Conservation (phyloP, 2,113 vertebrate genomes). For the Gallinago paraguaiae region DNA sequence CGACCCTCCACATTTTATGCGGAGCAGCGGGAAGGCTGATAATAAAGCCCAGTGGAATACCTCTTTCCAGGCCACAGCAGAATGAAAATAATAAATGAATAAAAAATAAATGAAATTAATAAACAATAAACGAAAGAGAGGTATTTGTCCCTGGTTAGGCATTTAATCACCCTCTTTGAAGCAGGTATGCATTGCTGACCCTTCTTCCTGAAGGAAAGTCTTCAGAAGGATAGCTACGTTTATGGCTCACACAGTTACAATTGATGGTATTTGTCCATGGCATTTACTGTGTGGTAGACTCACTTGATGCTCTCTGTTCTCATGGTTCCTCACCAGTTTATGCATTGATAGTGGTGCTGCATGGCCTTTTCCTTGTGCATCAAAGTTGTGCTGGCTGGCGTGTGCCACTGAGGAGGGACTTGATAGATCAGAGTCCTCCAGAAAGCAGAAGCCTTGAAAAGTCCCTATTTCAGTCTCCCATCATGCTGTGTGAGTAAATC, state of each 20-base stretch:
- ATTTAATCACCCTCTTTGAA: background rate
- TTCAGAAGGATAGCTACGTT: background rate
- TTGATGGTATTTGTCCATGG: background rate
- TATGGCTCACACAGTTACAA: background rate
- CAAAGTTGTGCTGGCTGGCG: background rate
- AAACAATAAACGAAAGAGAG: background rate
- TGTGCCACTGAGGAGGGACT: too few species aligned
- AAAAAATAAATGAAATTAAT: background rate
- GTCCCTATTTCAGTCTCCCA: background rate
- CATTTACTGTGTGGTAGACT: background rate
- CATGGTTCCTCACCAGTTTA: background rate
- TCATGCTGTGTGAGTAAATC: background rate
- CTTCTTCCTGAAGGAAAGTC: background rate
- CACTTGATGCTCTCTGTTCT: background rate
- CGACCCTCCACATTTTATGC: slow-evolving; percentile 35
- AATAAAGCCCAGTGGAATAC: background rate
- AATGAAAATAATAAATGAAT: background rate
- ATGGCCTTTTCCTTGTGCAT: background rate
- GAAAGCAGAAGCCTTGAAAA: background rate
- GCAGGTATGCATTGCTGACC: background rate
- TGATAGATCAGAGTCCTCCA: background rate
- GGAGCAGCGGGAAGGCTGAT: background rate
- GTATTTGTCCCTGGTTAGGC: background rate
- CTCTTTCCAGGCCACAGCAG: background rate
- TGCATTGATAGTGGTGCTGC: background rate